Base-by-base conservation (phyloP, 2,113 vertebrate genomes). In the Dicrurus megarhynchus region DNA sequence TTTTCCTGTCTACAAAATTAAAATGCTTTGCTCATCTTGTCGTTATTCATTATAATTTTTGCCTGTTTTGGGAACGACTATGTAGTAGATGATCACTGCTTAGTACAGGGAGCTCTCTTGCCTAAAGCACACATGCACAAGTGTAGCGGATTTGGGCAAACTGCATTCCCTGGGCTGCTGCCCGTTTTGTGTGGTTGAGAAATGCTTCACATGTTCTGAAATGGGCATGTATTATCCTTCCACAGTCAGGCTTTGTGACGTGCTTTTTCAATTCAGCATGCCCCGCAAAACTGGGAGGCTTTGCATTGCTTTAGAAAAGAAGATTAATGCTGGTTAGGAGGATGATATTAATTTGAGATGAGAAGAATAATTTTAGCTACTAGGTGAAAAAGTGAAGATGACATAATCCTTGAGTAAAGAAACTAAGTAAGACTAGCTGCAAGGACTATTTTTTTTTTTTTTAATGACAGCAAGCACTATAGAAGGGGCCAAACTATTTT, bases 301-400 rank as follows among this genome's bases (percentile, higher is more conserved):
- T 89, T 84, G 37, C 69, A 52, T 87, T 91, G 69, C 87, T 93
- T 88, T 83, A 80, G 94, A 89, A 87, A 91, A 92, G 87, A 91
- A 55, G 82, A 93, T 94, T 92, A 90, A 65, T 77, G 49, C 71
- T 94, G 79, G 46, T 88, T 90, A 74, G 79, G 79, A 90, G 42
- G 68, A 83, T 73, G 85, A 91, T 90, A 88, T 65, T 88, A 88
- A 90, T 92, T 91, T 94, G 79, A 88, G 75, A 85, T 86, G 88
- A 83, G 88, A 88, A 95, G 75, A 94, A 83, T 93, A 93, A 94
- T 94, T 95, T 94, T 94, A 96, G 85, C 85, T 90, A 37, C 71
- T 79, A 86, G 92, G 88, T 95, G 83, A 88, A 94, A 53, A 95
- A 95, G 75, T 76, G 39, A 90, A 42, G 75, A 79, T 85, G 89